phyloP scores from a whole-genome alignment of 2,113 vertebrate species.

The Sakesphorus luctuosus region DNA sequence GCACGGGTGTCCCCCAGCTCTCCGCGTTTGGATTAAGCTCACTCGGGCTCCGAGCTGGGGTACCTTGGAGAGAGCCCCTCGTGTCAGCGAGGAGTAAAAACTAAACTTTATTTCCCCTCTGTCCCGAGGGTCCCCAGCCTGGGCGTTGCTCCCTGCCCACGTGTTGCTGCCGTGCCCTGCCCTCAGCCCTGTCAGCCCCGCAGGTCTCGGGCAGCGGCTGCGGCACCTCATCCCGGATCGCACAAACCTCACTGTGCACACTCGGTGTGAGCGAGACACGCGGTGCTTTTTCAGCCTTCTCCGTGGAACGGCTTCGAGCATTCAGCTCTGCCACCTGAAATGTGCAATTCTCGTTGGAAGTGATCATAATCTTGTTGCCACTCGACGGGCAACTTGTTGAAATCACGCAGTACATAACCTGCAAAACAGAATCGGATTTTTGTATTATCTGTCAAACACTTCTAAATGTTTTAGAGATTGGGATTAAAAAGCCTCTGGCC shows the following conservation, averaged over 20 bases:
- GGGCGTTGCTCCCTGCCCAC: background rate
- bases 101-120: too few species aligned
- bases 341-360: background rate
- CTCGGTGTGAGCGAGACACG: accelerated
- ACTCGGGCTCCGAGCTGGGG: accelerated
- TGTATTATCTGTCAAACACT: accelerated
- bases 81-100: accelerated
- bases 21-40: background rate
- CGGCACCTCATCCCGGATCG: background rate
- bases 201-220: background rate
- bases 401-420: accelerated
- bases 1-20: accelerated
- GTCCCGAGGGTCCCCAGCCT: too few species aligned
- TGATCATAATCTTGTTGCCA: accelerated
- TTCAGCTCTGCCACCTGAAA: background rate
- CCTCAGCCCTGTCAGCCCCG: background rate
- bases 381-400: background rate
- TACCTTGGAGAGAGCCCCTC: background rate
- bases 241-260: background rate
- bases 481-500: background rate
- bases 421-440: background rate
- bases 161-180: background rate
- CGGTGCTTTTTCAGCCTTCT: background rate
- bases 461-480: background rate
- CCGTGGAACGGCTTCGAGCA: accelerated